Evolutionary conservation across 2,797 vertebrate genomes (phyloP), one percentile per base, ranked within the genome.

Genomic region (Alexandromys oeconomus): DNA sequence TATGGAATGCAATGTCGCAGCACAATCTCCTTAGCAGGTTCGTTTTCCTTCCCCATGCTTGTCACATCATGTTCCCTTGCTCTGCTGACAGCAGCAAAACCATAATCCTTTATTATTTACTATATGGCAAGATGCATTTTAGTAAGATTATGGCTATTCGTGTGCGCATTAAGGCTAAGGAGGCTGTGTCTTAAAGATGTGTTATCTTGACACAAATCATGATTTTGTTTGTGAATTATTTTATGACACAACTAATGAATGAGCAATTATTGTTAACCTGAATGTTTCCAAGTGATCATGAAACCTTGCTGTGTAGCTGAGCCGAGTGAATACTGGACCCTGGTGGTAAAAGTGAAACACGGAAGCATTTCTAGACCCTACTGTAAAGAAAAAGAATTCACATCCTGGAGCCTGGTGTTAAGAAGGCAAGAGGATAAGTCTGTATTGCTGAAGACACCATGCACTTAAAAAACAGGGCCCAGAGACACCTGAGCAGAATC

Each of bases 211-310:
- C 37, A 67, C 69, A 92, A 71, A 81, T 81, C 54, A 74, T 67
- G 61, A 61, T 74, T 88, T 6, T 71, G 40, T 78, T 81, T 80
- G 74, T 91, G 61, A 86, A 91, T 86, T 80, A 78, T n/a, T 87
- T 78, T 81, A 4, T 46, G 86, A 6, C n/a, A 51, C 27, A 92
- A 48, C 19, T 31, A 61, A 94, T 29, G 5, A 84, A 81, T 65
- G 81, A 89, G 54, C 15, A 91, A 9, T 46, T 87, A 87, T 91
- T 94, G 87, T 92, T 79, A 89, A 76, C 8, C n/a, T 57, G 21
- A 81, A 89, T 27, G 5, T 87, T 94, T 80, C 63, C 89, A 86
- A 81, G 59, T 79, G 91, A 59, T 74, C 31, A 69, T 37, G 40
- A 94, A 87, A 78, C 59, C 80, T 85, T n/a, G 23, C 3, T 88